Evolutionary conservation across 2,888 invertebrate species (phyloP).

Genomic region (Arge pagana): DNA sequence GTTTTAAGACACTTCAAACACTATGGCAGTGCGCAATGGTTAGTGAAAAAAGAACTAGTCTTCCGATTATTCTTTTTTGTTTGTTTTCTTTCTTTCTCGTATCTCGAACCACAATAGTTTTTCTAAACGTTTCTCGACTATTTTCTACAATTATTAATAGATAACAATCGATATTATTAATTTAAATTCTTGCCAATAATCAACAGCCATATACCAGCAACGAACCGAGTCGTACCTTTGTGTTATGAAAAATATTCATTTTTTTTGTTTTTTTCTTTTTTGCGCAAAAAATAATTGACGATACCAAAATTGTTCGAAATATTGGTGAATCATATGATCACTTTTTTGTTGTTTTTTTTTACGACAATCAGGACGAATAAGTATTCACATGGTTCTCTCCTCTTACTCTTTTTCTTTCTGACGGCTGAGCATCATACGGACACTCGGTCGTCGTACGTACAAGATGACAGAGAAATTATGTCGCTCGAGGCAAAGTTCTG

Average conservation of each 20-base stretch:
- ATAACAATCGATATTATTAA: conserved; percentile 21
- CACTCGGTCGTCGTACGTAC: no score
- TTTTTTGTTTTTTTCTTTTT: background rate
- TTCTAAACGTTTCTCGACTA: conserved; percentile 20
- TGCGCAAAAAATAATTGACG: background rate
- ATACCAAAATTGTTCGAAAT: no score
- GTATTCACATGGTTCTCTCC: no score
- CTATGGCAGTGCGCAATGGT: conserved; percentile 23
- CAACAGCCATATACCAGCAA: conserved; percentile 26
- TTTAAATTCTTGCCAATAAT: conserved; percentile 25
- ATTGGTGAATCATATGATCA: no score
- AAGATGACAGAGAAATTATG: no score
- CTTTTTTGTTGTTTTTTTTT: no score
- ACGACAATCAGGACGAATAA: no score
- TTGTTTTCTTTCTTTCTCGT: conserved; percentile 7
- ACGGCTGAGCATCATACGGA: no score
- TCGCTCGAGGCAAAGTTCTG: no score
- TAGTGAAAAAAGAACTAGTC: conserved; percentile 11
- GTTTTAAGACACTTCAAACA: conserved; percentile 21
- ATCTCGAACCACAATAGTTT: conserved; percentile 17
- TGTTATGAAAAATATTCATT: conserved; percentile 23
- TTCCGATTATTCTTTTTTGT: background rate
- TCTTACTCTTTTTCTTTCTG: no score
- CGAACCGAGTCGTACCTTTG: conserved; percentile 16
- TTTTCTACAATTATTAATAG: conserved; percentile 23